Conservation (phyloP, 64 coral and sea anemone species). For the Platygyra sinensis region DNA sequence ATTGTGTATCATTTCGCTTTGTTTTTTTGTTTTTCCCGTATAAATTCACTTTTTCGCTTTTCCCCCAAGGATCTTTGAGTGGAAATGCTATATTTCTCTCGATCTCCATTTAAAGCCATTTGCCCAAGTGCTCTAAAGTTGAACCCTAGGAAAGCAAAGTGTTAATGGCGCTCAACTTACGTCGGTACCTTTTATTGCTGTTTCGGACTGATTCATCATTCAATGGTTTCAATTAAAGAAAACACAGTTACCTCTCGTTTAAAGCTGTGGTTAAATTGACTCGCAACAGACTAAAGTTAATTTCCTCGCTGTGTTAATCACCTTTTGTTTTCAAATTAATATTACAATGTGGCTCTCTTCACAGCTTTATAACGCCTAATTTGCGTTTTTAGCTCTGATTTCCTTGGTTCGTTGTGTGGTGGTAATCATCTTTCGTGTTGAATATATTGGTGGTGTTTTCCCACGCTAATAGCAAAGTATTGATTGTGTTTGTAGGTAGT, state of each 20-base stretch:
- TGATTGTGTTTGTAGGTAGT: not conserved
- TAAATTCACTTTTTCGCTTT: too few relatives aligned
- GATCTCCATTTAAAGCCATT: not conserved
- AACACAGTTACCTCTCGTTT: not conserved
- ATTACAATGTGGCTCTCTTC: not conserved
- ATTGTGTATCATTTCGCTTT: too few relatives aligned
- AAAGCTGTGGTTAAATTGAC: not conserved
- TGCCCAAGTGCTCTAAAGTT: not conserved
- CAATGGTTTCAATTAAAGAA: not conserved
- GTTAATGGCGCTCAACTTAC: not conserved
- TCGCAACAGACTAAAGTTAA: not conserved
- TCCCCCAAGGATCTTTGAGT: too few relatives aligned
- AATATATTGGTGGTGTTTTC: conserved; percentile 29
- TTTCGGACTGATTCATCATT: not conserved
- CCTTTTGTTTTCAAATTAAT: not conserved
- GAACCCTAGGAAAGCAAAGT: not conserved
- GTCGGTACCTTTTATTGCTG: not conserved
- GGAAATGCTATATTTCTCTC: too few relatives aligned
- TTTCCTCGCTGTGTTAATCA: not conserved
- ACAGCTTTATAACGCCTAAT: not conserved
- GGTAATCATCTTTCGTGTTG: not conserved
- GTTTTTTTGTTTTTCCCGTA: too few relatives aligned
- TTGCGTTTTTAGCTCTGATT: not conserved
- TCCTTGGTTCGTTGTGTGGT: conserved; percentile 2
- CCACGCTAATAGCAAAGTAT: conserved; percentile 5